A percentile compares a stretch with the other conserved stretches of the same genome.
These are phyloP conservation scores for Umimayanthus chanpuru DNA, from an alignment of 92 coral and sea anemone species.

Conservation along the genomic window DNA sequence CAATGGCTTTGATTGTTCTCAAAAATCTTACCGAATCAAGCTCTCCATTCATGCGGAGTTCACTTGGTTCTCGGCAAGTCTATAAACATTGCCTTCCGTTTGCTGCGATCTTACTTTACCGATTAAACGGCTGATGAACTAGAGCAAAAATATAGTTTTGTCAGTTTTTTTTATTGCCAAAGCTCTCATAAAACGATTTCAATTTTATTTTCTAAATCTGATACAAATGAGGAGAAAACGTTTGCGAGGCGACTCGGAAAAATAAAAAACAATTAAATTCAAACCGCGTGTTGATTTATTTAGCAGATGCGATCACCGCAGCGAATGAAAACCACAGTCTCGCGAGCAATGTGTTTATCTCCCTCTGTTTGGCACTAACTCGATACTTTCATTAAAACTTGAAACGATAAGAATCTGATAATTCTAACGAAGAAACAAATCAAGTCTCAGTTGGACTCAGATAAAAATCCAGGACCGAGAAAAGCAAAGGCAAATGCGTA, in stretches of 20 bases:
- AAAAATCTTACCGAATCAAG: no score
- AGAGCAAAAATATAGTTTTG: not conserved
- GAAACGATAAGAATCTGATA: not conserved
- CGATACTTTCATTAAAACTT: not conserved
- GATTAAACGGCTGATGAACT: not conserved
- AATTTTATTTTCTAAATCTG: not conserved
- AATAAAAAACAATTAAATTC: not conserved
- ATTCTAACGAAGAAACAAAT: not conserved
- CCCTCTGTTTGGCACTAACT: not conserved
- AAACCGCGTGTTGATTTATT: not conserved
- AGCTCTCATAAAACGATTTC: not conserved
- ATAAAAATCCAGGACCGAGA: not conserved
- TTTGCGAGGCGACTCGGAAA: not conserved
- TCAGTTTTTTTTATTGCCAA: not conserved
- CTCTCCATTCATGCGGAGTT: not conserved
- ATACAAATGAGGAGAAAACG: not conserved
- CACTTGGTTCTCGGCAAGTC: not conserved
- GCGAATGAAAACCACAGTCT: not conserved
- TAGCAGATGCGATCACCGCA: not conserved
- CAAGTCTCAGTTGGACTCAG: not conserved
- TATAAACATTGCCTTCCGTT: no score
- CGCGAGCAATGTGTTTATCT: not conserved
- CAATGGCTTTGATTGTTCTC: not conserved
- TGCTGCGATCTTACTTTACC: no score
- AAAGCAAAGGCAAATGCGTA: not conserved